A percentile compares a stretch with the other conserved stretches of the same genome.
Evolutionary conservation across 2,113 vertebrate species (phyloP).

Genomic region (Nicator chloris): DNA sequence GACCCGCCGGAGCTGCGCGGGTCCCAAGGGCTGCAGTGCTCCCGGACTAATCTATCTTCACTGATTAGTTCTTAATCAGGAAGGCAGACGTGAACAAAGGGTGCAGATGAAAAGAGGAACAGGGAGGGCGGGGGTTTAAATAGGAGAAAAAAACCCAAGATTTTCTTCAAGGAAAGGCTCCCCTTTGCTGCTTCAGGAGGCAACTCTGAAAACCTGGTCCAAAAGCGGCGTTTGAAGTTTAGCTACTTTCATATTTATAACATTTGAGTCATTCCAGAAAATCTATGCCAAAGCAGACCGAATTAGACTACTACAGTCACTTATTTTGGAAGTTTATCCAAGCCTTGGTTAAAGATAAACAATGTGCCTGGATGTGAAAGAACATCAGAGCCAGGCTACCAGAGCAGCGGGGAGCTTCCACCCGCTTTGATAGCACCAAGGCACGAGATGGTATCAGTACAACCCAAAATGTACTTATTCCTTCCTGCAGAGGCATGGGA

Average conservation of each 20-base stretch:
- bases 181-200: neutral
- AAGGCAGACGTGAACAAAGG: neutral
- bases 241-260: conserved; percentile 8
- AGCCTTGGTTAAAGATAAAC: conserved; percentile 39
- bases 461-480: neutral
- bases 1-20: conserved; percentile 1
- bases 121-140: neutral
- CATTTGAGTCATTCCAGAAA: neutral
- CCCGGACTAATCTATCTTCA: neutral
- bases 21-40: neutral
- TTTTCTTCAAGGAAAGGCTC: neutral
- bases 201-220: neutral
- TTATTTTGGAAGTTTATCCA: conserved; percentile 52
- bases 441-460: neutral
- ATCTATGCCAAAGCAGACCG: neutral
- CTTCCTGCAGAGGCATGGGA: neutral
- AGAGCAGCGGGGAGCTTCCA: conserved; percentile 6
- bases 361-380: neutral
- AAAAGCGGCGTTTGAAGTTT: neutral
- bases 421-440: neutral
- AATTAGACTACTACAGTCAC: neutral
- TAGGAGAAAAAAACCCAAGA: neutral
- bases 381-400: neutral
- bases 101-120: neutral
- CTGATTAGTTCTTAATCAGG: conserved; percentile 34